Base-by-base conservation (phyloP, 2,888 invertebrate genomes). In the Plemyria rubiginata region DNA sequence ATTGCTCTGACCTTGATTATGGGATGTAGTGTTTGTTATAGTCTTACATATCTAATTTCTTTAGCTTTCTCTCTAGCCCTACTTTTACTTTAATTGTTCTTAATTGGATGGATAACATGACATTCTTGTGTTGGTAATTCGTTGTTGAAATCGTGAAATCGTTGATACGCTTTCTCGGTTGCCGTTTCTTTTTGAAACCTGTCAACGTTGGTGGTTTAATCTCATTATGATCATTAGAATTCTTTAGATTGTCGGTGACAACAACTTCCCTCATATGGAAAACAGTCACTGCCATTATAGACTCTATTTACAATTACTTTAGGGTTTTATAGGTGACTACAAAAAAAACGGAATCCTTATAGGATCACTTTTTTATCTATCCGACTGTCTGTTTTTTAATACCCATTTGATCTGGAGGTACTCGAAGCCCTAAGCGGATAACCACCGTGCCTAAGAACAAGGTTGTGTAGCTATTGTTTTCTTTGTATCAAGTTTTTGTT, bases 91-190 rank as follows among this genome's bases (percentile, higher is more conserved):
- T 66, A 67, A 69, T 71, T 69, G 66, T 62, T 62, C 52, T 15
- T 70, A 70, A 70, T 67, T 67, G 65, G 63, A 61, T 46, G 41
- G 63, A 51, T 68, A 62, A 67, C 66, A 67, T 70, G 70, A 68
- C 65, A 66, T 65, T 64, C 66, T 66, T 53, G 59, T 56, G 66
- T 66, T 57, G 40, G 54, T 67, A 70, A 71, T 70, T 66, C 68
- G 68, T 65, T 50, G 68, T 22, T 62, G 64, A 66, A 67, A 70
- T 60, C 22, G 68, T 62, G 64, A 66, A 67, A 70, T 59, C 22
- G 53, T 63, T 64, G 59, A 60, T 68, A 75, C 75, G 76, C 76
- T 78, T 73, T 75, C 76, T 66, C 71, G 68, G 62, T 49, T 67
- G 58, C 60, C 52, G 50, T 70, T 66, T 72, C 63, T 62, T 72